A percentile compares a stretch with the other conserved stretches of the same genome.
phyloP scores from a whole-genome alignment of 2,888 invertebrate species.

The Dynastes hyllus region DNA sequence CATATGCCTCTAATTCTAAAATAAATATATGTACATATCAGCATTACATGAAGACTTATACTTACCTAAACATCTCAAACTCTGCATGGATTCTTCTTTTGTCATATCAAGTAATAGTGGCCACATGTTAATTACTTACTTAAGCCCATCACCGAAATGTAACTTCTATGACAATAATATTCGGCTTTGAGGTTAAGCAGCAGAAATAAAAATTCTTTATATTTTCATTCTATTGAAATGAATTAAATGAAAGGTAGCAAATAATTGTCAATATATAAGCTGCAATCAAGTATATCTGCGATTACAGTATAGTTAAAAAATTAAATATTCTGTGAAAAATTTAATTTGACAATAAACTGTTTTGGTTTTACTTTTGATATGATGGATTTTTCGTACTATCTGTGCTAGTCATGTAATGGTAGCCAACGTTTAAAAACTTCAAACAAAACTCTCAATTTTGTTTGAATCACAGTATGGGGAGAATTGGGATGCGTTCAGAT shows the following conservation, averaged over 20 bases:
- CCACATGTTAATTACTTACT: conserved; percentile 72
- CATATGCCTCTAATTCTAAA: conserved; percentile 93
- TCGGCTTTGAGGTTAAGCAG: conserved; percentile 18
- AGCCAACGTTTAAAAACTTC: too few relatives aligned
- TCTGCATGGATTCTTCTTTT: conserved; percentile 90
- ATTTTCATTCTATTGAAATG: not conserved
- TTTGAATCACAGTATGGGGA: too few relatives aligned
- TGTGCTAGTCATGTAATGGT: too few relatives aligned
- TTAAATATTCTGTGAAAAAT: conserved; percentile 7
- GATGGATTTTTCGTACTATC: too few relatives aligned
- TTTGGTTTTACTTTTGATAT: conserved; percentile 10
- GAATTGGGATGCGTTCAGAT: too few relatives aligned
- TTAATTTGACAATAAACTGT: conserved; percentile 7
- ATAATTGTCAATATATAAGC: not conserved
- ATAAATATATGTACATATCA: conserved; percentile 64
- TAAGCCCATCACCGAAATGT: conserved; percentile 34
- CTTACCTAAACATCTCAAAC: conserved; percentile 89
- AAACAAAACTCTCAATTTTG: too few relatives aligned
- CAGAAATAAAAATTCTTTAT: conserved; percentile 2
- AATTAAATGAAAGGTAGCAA: not conserved
- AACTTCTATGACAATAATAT: conserved; percentile 19
- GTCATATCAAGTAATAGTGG: conserved; percentile 87
- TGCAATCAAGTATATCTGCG: not conserved
- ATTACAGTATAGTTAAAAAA: not conserved
- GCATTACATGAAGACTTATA: conserved; percentile 31